Conservation (phyloP, 2,888 invertebrate genomes). For the Dysmachus trigonus region DNA sequence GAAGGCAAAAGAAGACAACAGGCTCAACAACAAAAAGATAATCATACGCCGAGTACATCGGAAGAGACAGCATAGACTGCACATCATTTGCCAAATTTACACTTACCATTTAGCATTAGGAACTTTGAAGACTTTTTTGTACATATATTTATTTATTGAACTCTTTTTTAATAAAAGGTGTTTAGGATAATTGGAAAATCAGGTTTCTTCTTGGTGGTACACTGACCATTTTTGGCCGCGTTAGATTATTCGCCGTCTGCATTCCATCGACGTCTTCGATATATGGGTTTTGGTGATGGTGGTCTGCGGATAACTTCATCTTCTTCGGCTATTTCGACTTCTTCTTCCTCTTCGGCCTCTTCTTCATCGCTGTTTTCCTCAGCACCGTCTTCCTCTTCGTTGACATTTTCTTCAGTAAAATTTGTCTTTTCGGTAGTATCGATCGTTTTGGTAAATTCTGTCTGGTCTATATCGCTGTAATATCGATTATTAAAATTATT, state of each 20-base stretch:
- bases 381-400: not conserved
- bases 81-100: not conserved
- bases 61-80: conserved; percentile 48
- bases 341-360: conserved; percentile 47
- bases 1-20: conserved; percentile 56
- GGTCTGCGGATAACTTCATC: conserved; percentile 52
- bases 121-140: conserved; percentile 32
- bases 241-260: not conserved
- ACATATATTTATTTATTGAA: conserved; percentile 37
- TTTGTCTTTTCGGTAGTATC: not conserved
- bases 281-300: conserved; percentile 45
- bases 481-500: not conserved
- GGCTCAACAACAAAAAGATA: conserved; percentile 2
- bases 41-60: conserved; percentile 46
- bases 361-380: not conserved
- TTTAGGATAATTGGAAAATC: conserved; percentile 26
- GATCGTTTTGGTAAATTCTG: not conserved
- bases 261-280: conserved; percentile 7
- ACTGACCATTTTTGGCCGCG: not conserved
- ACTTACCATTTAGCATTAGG: not conserved
- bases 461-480: conserved; percentile 19
- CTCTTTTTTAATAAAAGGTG: conserved; percentile 32
- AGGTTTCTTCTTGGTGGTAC: not conserved
- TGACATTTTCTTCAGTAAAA: not conserved
- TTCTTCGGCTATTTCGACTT: conserved; percentile 51